phyloP scores from a whole-genome alignment of 1,140 invertebrate species.

The Drosophila nannoptera region DNA sequence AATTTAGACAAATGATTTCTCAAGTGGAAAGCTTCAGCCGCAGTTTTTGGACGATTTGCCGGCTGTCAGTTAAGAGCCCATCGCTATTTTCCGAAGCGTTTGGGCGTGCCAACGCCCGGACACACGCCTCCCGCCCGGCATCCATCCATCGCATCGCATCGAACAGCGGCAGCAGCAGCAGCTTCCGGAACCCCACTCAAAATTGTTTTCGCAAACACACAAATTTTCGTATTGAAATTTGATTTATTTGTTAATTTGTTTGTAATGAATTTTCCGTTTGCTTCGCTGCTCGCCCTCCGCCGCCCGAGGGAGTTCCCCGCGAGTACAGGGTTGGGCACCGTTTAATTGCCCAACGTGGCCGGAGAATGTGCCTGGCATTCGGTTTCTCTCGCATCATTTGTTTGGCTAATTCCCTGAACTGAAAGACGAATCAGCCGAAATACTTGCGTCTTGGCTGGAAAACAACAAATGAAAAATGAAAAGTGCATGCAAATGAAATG shows the following conservation, averaged over 20 bases:
- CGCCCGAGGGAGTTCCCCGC: slow-evolving; percentile 20
- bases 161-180: too few relatives aligned
- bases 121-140: slow-evolving; percentile 1
- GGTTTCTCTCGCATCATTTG: slow-evolving; percentile 68
- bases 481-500: background rate
- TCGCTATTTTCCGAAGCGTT: slow-evolving; percentile 36
- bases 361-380: slow-evolving; percentile 64
- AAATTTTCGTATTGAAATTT: slow-evolving; percentile 79
- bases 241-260: slow-evolving; percentile 80
- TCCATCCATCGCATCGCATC: too few relatives aligned
- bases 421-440: slow-evolving; percentile 44
- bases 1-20: slow-evolving; percentile 80
- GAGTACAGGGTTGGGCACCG: slow-evolving; percentile 8
- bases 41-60: slow-evolving; percentile 59
- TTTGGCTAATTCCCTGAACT: slow-evolving; percentile 61
- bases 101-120: slow-evolving; percentile 53
- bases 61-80: slow-evolving; percentile 61
- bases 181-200: slow-evolving; percentile 56
- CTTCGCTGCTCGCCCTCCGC: slow-evolving; percentile 48
- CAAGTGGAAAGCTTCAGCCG: slow-evolving; percentile 64
- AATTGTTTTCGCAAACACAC: slow-evolving; percentile 78
- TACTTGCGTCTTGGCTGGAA: slow-evolving; percentile 57
- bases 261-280: slow-evolving; percentile 79
- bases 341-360: slow-evolving; percentile 51
- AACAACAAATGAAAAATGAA: slow-evolving; percentile 44